Evolutionary conservation across 2,113 vertebrate species (phyloP), one percentile per base, ranked within the genome.

Genomic region (Halcyon malimbica): DNA sequence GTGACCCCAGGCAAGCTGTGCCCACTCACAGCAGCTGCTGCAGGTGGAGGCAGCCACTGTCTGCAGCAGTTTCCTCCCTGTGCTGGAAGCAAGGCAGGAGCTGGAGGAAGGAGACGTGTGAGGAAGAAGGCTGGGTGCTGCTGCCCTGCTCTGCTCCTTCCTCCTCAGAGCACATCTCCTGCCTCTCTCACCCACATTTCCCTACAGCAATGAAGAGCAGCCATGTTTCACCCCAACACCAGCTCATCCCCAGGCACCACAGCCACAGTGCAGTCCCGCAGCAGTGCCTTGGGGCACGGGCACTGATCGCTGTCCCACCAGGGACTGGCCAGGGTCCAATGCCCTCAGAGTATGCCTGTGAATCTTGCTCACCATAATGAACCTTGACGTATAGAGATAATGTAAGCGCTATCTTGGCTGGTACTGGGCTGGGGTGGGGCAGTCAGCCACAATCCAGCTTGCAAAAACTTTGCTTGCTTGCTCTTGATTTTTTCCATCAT

Each of bases 211-310:
- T 6, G 64, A 25, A n/a, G 39, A 63, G 54, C 50, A 74, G 56
- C 12, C 19, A 11, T 5, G 21, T 87, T 83, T 71, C 44, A 60
- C 51, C n/a, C 16, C 26, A 28, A 13, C 41, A 56, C 25, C 44
- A 65, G 46, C 57, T 63, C 0, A 0, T 50, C 42, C 57, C 18
- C 2, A 1, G 54, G 31, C 3, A 4, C 26, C 3, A 3, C 13
- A 9, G 39, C 29, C 3, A 3, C 24, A 14, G 33, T 14, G 19
- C 50, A 90, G 85, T 31, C 24, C 65, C 8, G 19, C 41, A 21
- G 50, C 64, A n/a, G 23, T 2, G 5, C 44, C 65, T 21, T 4
- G 2, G 46, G 33, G 8, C 64, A 17, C 0, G 0, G 46, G 41
- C 83, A 75, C 56, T 7, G 13, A 35, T 31, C 1, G 0, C 13